Evolutionary conservation across 2,113 vertebrate genomes (phyloP), one percentile per base, ranked within the genome.

Genomic region (Megaceryle torquata): DNA sequence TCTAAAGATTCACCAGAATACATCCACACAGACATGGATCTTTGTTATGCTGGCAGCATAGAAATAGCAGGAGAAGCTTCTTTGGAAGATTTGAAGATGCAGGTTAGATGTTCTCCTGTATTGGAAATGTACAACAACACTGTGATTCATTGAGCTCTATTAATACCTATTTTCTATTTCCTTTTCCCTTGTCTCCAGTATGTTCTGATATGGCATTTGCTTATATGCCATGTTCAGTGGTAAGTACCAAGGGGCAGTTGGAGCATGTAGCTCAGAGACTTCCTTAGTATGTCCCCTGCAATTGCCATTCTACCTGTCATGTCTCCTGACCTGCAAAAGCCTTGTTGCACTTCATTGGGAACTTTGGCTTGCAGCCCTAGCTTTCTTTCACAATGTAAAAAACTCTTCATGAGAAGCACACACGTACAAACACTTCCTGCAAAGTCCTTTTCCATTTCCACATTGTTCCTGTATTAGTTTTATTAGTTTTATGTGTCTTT

Each of bases 1-100:
- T 72, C 57, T 53, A 21, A 82, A 98, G 98, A 95, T 59, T 61
- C 82, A 82, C 15, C 95, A 56, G 78, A 69, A 10, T 39, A 68
- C 5, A 4, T 33, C 33, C 92, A 92, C n/a, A 19, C 67, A 9
- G 95, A 87, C 43, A 83, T 48, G 44, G 86, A 97, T 53, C 98
- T 99, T 22, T 97, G 71, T 75, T 97, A 93, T 51, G 90, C 98
- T 93, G 99, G 99, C 48, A 96, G 97, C 72, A 71, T 99, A 56
- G 98, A 99, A 82, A 98, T 99, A 95, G 98, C 98, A 19, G 98
- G 98, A 74, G 99, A 99, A 21, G 98, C 98, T 71, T 97, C 97
- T 4, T 79, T 99, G 95, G 97, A 97, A 21, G 99, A 99, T 37
- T 97, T 99, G 54, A 99, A 99, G 96, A 97, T 97, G 93, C 99